A percentile compares a stretch with the other conserved stretches of the same genome.
phyloP scores from a whole-genome alignment of 2,888 invertebrate species.

The Drosophila paranaensis region DNA sequence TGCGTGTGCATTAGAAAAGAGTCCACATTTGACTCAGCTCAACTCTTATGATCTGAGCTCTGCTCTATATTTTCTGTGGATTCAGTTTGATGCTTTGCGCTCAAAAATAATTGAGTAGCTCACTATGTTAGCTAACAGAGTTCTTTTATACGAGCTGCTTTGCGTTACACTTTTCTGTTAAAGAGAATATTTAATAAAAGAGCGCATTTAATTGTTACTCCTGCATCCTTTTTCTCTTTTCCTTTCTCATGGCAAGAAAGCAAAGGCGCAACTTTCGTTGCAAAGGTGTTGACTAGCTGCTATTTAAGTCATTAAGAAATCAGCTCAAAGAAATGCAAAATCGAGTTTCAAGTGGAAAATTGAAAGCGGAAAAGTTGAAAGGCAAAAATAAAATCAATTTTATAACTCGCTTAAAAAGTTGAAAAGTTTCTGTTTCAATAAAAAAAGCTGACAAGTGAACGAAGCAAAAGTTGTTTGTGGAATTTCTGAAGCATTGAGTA shows the following conservation, averaged over 20 bases:
- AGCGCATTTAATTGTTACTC: neutral
- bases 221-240: neutral
- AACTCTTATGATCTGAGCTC: neutral
- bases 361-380: neutral
- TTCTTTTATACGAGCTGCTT: neutral
- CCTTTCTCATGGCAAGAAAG: neutral
- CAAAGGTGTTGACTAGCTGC: constrained; percentile 61
- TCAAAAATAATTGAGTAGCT: neutral
- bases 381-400: neutral
- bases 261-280: constrained; percentile 29
- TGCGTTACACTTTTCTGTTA: neutral
- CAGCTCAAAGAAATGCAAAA: constrained; percentile 31
- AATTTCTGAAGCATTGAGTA: neutral
- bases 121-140: constrained; percentile 3
- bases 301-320: constrained; percentile 68
- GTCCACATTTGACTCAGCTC: neutral
- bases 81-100: neutral
- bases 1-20: neutral
- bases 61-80: neutral
- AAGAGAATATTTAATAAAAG: neutral
- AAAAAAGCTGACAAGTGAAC: neutral
- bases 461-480: neutral
- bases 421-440: neutral
- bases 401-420: constrained; percentile 6
- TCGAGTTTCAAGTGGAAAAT: constrained; percentile 15